These are phyloP conservation scores for Trididemnum clinides DNA, from an alignment of 23 tunicate species.

Conservation along the genomic window DNA sequence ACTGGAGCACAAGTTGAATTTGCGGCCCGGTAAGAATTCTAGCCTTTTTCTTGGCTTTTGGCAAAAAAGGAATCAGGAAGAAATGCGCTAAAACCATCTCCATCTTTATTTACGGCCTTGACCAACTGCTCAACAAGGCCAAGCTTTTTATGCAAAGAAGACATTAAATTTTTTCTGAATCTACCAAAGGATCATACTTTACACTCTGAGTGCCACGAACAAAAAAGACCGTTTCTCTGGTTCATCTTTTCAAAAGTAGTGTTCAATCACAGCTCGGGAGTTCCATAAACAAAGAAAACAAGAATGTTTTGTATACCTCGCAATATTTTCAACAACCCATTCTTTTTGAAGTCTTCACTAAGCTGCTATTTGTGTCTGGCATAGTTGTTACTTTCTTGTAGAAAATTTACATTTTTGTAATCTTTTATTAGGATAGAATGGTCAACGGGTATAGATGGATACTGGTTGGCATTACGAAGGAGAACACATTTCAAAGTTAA, in stretches of 20 bases:
- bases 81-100: background rate
- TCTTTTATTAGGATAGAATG: constrained; percentile 13
- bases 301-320: constrained; percentile 6
- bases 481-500: background rate
- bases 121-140: background rate
- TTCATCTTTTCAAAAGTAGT: background rate
- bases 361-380: background rate
- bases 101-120: background rate
- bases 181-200: background rate
- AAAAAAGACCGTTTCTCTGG: background rate
- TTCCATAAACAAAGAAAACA: no score
- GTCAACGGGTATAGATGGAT: no score
- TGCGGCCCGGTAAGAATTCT: background rate
- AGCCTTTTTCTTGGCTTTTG: background rate
- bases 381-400: background rate
- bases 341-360: background rate
- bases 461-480: background rate
- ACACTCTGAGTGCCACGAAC: background rate
- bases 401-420: constrained; percentile 13
- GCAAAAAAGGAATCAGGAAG: background rate
- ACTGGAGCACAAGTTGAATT: no score
- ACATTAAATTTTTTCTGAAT: background rate
- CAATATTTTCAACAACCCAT: background rate
- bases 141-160: background rate
- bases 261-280: constrained; percentile 1